A percentile compares a stretch with the other conserved stretches of the same genome.
These are phyloP conservation scores for Drosophila borborema DNA, from an alignment of 2,888 invertebrate genomes.

Conservation along the genomic window DNA sequence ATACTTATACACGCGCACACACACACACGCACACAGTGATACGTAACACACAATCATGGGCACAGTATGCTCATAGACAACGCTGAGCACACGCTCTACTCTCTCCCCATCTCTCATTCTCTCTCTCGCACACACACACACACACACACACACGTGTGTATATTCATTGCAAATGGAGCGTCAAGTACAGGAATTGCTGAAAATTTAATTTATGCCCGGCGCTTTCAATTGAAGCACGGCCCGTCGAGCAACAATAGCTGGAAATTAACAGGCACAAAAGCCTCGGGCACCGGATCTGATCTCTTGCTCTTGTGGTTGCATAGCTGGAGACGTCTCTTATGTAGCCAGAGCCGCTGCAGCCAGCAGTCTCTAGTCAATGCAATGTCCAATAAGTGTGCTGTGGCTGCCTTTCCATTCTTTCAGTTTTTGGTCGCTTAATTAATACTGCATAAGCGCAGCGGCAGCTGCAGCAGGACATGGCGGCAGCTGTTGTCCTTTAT, in stretches of 20 bases:
- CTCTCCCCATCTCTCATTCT: background rate
- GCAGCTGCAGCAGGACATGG: conserved; percentile 41
- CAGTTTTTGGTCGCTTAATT: conserved; percentile 63
- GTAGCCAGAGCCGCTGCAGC: conserved; percentile 7
- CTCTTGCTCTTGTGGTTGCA: conserved; percentile 34
- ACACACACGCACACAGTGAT: background rate
- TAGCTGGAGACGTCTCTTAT: conserved; percentile 16
- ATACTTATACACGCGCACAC: background rate
- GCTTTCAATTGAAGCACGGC: conserved; percentile 62
- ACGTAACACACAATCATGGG: too few relatives aligned
- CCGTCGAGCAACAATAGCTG: conserved; percentile 64
- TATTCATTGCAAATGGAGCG: conserved; percentile 48
- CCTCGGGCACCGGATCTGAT: conserved; percentile 41
- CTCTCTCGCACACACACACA: background rate
- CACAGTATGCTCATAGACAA: conserved; percentile 1
- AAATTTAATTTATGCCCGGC: conserved; percentile 76
- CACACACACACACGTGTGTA: background rate
- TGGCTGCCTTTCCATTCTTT: conserved; percentile 25
- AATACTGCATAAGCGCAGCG: conserved; percentile 73
- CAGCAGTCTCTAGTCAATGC: conserved; percentile 49
- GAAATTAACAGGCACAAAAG: conserved; percentile 77
- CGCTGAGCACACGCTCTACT: conserved; percentile 2
- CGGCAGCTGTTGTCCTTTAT: conserved; percentile 59
- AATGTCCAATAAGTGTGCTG: conserved; percentile 24
- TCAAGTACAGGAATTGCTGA: conserved; percentile 73